phyloP scores from a whole-genome alignment of 2,113 vertebrate genomes.

The Galeopterus variegatus region DNA sequence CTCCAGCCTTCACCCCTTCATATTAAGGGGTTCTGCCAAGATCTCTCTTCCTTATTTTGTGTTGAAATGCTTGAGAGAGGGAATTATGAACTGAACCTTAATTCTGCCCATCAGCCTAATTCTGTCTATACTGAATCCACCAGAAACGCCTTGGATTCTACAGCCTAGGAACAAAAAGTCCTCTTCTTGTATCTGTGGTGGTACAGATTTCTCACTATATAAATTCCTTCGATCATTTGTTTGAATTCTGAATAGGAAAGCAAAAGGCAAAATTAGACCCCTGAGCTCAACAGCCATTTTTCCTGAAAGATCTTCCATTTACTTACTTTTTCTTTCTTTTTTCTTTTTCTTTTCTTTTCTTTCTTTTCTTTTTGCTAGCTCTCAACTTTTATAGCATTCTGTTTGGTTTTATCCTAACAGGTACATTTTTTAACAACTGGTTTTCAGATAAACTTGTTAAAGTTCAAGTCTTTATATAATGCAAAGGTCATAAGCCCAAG shows the following conservation, averaged over 20 bases:
- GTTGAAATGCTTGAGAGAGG: background rate
- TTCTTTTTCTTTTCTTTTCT: background rate
- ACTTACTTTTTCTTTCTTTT: background rate
- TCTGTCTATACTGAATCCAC: background rate
- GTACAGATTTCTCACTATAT: background rate
- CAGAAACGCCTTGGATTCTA: background rate
- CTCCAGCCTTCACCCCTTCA: background rate
- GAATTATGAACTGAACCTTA: background rate
- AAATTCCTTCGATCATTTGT: background rate
- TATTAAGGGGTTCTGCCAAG: background rate
- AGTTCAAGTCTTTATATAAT: slow-evolving; percentile 16
- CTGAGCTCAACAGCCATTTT: slow-evolving; percentile 10
- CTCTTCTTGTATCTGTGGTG: background rate
- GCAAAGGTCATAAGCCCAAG: background rate
- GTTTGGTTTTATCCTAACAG: slow-evolving; percentile 31
- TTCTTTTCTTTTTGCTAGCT: background rate
- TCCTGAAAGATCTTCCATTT: background rate
- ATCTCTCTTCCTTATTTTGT: background rate
- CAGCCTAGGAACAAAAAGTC: background rate
- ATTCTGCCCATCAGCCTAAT: background rate
- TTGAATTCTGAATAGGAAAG: slow-evolving; percentile 24
- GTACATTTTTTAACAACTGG: background rate
- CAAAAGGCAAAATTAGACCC: background rate
- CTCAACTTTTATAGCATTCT: background rate
- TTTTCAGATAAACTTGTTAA: slow-evolving; percentile 54